Evolutionary conservation across 2,888 invertebrate species (phyloP), one percentile per base, ranked within the genome.

Genomic region (Cosmopolites sordidus): DNA sequence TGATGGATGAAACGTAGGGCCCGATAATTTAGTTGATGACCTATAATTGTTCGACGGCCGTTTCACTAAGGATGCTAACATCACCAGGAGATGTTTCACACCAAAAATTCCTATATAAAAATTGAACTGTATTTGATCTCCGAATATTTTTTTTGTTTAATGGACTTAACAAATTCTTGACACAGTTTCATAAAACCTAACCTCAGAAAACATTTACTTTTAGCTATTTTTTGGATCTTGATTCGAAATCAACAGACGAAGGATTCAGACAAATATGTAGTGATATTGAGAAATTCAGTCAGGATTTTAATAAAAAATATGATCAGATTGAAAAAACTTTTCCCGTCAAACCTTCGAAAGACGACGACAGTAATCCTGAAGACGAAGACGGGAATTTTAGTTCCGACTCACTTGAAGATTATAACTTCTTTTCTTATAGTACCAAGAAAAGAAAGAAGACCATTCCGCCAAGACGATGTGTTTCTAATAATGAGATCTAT

Each of bases 401-500:
- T 44, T 88, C 88, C 0, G 89, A 89, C 73, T 88, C 88, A 0
- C 72, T 89, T 46, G 89, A 89, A 73, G 87, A 86, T 58, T 83
- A 81, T 64, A 81, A 83, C 66, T 70, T 82, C 48, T 58, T 62
- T 27, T 69, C 71, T 0, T 60, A 60, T 9, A 50, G 60, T 18
- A 60, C 61, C 14, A 65, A 65, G 46, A 70, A 69, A 50, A 48
- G 51, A 6, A 67, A 64, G 5, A 81, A 80, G 62, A 77, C 78
- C 8, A 63, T 72, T 11, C 76, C 81, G 49, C 82, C 87, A 0
- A 78, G 86, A 51, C 73, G 88, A 18, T 84, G 87, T 30, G 79
- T 87, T 12, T 89, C 89, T 1, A 88, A 89, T 65, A 89, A 89
- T 66, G 89, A 89, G 69, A 87, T 90, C 43, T 83, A 80, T 51